Evolutionary conservation across 2,113 vertebrate species (phyloP), one percentile per base, ranked within the genome.

Genomic region (Pangasianodon hypophthalmus): DNA sequence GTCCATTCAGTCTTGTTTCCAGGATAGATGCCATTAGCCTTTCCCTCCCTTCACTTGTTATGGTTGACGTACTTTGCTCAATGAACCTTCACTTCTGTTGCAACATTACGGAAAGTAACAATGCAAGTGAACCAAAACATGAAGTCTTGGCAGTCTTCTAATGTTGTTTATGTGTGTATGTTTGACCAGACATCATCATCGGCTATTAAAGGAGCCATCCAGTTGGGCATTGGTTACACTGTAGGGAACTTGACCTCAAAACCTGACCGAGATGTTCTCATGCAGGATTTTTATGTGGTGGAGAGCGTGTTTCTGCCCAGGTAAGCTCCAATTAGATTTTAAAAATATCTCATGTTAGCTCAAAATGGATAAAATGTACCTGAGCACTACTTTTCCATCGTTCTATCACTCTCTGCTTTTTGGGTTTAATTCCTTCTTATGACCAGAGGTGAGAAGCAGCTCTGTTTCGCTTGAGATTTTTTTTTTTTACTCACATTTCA

Each of bases 271-370:
- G 98, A 99, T 93, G 98, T 99, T 89, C 98, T 99, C 93, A 99
- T 99, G 98, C 98, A 99, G 95, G 98, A 99, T 91, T 99, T 99
- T 94, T 99, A 99, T 58, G 97, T 99, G 91, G 98, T 99, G 93
- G 98, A 99, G 96, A 99, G 98, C 73, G 98, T 99, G 62, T 99
- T 98, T 93, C 95, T 99, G 87, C 98, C 98, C 50, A 99, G 98
- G 98, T 99, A 96, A 90, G 82, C n/a, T 50, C 44, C 32, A 86
- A 16, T 62, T 80, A 46, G 62, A n/a, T 16, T 46, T 46, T 7
- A 29, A 18, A 44, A 46, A 46, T 44, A 64, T 29, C 58, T 85
- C 19, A n/a, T 21, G 44, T 52, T 50, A 11, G n/a, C 41, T 46
- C 9, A 50, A 14, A 62, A 60, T 19, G 29, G 8, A 52, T 50